Evolutionary conservation across 2,797 vertebrate species (phyloP).

Genomic region (Eremophila alpestris): DNA sequence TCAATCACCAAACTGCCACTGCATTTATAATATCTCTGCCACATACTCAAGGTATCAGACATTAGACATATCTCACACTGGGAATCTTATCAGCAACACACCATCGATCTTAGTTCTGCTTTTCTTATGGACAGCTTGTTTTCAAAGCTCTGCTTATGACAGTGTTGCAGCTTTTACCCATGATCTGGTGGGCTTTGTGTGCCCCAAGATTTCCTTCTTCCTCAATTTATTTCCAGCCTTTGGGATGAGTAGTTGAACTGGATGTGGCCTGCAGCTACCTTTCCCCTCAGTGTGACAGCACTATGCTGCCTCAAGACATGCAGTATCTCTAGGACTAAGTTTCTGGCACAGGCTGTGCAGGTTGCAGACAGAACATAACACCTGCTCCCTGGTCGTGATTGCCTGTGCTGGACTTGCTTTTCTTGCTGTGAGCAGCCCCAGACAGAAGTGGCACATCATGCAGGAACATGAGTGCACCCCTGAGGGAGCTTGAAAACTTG

Average conservation of each 20-base stretch:
- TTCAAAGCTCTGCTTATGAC: neutral
- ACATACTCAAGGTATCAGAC: neutral
- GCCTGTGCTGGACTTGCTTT: neutral
- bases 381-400: neutral
- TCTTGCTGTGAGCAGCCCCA: neutral
- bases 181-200: neutral
- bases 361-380: neutral
- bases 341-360: neutral
- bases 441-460: neutral
- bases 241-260: neutral
- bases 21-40: neutral
- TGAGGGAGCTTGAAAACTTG: neutral
- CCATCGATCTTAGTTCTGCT: neutral
- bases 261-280: neutral
- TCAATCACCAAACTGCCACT: neutral
- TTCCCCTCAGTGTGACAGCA: neutral
- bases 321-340: neutral
- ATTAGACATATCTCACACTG: accelerated
- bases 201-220: neutral
- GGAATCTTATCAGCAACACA: neutral
- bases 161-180: neutral
- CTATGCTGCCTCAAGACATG: neutral
- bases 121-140: neutral
- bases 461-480: neutral
- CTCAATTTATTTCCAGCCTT: neutral